A percentile compares a stretch with the other conserved stretches of the same genome.
These are phyloP conservation scores for Gorsachius magnificus DNA, from an alignment of 2,797 vertebrate species.

Conservation along the genomic window DNA sequence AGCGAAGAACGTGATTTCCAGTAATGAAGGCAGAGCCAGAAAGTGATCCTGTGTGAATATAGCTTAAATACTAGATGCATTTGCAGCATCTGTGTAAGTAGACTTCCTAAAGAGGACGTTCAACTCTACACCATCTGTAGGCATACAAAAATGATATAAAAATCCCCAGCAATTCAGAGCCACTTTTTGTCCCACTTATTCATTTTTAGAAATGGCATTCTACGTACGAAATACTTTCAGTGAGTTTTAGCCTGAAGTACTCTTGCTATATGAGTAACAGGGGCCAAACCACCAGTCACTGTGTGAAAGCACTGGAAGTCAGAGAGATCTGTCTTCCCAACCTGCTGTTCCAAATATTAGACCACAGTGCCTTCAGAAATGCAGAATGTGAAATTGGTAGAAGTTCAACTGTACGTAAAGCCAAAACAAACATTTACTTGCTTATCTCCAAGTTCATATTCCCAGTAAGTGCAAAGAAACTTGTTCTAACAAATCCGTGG, in stretches of 20 bases:
- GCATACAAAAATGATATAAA: neutral
- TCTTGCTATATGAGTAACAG: neutral
- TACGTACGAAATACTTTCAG: neutral
- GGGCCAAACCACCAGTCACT: neutral
- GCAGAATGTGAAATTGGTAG: neutral
- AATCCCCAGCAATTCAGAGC: neutral
- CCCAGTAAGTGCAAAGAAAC: neutral
- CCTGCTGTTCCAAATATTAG: neutral
- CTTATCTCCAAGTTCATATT: neutral
- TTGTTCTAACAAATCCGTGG: constrained; percentile 14
- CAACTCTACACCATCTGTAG: neutral
- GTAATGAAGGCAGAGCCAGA: neutral
- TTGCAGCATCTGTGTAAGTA: neutral
- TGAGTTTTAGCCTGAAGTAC: neutral
- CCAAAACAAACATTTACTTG: constrained; percentile 12
- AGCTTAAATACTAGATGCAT: neutral
- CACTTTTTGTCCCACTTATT: neutral
- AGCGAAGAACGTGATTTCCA: neutral
- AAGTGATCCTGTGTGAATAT: neutral
- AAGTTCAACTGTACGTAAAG: neutral
- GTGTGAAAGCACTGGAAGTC: neutral
- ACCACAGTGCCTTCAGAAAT: neutral
- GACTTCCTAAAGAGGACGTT: neutral
- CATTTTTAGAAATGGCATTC: neutral
- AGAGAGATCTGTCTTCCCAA: neutral